Percentiles rank a stretch among this genome's conserved stretches.
Conservation (phyloP, 1,140 invertebrate genomes). For the Dolichoris vasculosae region DNA sequence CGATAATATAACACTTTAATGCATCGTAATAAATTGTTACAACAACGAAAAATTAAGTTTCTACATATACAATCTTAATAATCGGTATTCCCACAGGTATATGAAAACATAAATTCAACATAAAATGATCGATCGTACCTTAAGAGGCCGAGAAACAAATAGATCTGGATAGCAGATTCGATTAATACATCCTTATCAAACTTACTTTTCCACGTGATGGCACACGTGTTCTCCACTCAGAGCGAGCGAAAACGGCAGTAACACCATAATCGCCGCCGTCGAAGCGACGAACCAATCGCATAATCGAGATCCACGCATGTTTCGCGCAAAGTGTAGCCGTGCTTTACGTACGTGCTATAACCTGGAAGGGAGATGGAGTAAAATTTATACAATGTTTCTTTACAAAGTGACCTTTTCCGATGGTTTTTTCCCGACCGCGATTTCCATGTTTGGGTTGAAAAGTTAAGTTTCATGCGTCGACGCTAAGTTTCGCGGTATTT, state of each 20-base stretch:
- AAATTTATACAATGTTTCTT: background rate
- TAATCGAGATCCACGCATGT: conserved; percentile 15
- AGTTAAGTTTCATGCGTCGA: background rate
- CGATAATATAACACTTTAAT: background rate
- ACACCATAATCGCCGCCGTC: conserved; percentile 59
- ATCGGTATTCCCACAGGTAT: background rate
- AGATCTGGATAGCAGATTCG: too few relatives aligned
- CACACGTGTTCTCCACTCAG: conserved; percentile 70
- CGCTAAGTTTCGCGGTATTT: background rate
- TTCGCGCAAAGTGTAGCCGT: background rate
- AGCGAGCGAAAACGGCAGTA: conserved; percentile 61
- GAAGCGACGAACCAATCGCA: conserved; percentile 48
- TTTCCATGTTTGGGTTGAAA: background rate
- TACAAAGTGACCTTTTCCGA: too few relatives aligned
- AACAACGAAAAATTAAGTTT: background rate
- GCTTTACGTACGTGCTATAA: background rate
- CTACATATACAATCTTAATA: too few relatives aligned
- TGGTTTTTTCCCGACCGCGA: too few relatives aligned
- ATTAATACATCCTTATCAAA: conserved; percentile 7
- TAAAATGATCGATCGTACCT: background rate
- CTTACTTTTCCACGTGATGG: conserved; percentile 71
- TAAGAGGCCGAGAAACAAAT: too few relatives aligned
- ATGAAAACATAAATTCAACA: too few relatives aligned
- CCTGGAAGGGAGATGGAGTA: background rate
- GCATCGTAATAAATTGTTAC: background rate